phyloP scores from a whole-genome alignment of 2,888 invertebrate species.

The Netelia inedita region DNA sequence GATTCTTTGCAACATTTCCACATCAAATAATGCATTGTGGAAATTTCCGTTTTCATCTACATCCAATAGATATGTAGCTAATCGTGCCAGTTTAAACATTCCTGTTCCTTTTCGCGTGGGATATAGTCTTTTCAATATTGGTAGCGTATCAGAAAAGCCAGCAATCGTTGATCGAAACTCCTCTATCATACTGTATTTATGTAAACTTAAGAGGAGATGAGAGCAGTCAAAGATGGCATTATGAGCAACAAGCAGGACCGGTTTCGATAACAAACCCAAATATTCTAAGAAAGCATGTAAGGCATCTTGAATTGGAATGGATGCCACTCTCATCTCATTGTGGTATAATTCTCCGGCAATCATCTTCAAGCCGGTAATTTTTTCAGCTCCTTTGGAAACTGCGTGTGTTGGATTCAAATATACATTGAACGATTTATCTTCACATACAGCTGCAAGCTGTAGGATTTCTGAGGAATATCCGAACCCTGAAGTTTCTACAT shows the following conservation, averaged over 20 bases:
- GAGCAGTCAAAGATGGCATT: background rate
- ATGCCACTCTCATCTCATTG: conserved; percentile 16
- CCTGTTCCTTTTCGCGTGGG: conserved; percentile 27
- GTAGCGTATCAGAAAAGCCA: conserved; percentile 28
- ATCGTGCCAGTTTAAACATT: conserved; percentile 26
- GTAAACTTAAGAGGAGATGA: background rate
- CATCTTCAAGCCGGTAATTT: conserved; percentile 38
- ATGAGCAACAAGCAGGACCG: background rate
- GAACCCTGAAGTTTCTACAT: conserved; percentile 38
- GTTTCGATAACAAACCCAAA: background rate
- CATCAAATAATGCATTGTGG: conserved; percentile 28
- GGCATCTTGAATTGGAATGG: conserved; percentile 31
- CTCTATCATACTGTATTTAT: conserved; percentile 17
- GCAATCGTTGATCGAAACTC: conserved; percentile 31
- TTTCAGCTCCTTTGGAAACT: conserved; percentile 19
- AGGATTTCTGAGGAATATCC: background rate
- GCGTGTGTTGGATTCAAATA: conserved; percentile 14
- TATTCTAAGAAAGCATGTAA: conserved; percentile 8
- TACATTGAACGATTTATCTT: conserved; percentile 20
- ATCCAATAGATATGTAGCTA: conserved; percentile 26
- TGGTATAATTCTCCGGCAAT: conserved; percentile 31
- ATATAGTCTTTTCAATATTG: conserved; percentile 19
- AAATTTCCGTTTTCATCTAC: conserved; percentile 21
- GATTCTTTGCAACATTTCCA: conserved; percentile 8
- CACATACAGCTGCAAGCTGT: conserved; percentile 14